Base-by-base conservation (phyloP, 2,888 invertebrate species). In the Ellobium chinense region DNA sequence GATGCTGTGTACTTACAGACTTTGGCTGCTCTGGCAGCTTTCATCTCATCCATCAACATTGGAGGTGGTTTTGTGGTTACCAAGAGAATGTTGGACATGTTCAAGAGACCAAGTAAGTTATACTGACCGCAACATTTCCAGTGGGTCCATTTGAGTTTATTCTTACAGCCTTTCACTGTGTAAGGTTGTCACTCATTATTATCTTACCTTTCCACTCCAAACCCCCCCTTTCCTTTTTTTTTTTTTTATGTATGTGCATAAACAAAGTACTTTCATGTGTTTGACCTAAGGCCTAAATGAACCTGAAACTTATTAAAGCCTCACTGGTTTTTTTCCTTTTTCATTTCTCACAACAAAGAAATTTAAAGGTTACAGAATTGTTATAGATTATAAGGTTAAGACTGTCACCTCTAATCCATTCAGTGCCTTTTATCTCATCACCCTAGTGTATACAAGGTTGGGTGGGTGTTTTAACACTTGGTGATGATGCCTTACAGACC, bases 51-150 rank as follows among this genome's bases (percentile, higher is more conserved):
- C 91, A 95, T 97, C 84, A 97, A 97, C 94, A 96, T 97, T 73
- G 97, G 96, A 88, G 97, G 97, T 86, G 97, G 97, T 76, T 97
- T 97, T 93, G 93, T 97, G 65, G 97, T 97, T 82, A 97, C 97
- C 0, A 96, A 97, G 93, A 94, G 97, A 84, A 97, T 97, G 97
- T 94, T 97, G 92, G 97, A 97, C 92, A 97, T 97, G 97, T 97
- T 97, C 93, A 96, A 95, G 93, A 85, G 94, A 85, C 93, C 93
- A 84, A 93, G 92, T 93, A 80, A 85, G 89, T 80, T n/a, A 5
- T 5, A 27, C 21, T 68, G n/a, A n/a, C n/a, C n/a, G n/a, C n/a
- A n/a, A n/a, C n/a, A n/a, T n/a, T n/a, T n/a, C n/a, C n/a, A 54
- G 18, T 54, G 54, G 54, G 54, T 9, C 12, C 21, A 18, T 9